Base-by-base conservation (phyloP, 2,888 invertebrate species). In the Eugnorisma glareosa region DNA sequence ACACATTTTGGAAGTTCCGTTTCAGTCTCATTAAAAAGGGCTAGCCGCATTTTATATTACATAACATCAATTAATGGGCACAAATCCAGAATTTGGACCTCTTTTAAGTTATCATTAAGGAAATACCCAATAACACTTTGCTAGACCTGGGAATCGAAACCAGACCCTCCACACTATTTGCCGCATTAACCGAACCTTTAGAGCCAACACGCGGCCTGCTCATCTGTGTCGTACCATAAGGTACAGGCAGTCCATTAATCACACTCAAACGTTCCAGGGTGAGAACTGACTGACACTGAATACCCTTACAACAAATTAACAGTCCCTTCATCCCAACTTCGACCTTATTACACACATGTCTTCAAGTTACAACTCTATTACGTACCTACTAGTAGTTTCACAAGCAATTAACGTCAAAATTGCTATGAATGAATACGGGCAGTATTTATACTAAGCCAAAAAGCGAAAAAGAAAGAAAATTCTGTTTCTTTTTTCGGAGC, bases 271-370 rank as follows among this genome's bases (percentile, higher is more conserved):
- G 43, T n/a, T n/a, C n/a, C 13, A 35, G 18, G 31, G n/a, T 5
- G 68, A 11, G 8, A 70, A 35, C 10, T 35, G n/a, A 21, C 43
- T 70, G n/a, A 15, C 43, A 72, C 4, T 37, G 21, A 15, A 35
- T 73, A 51, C 40, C 13, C 40, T 31, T 31, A 24, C 18, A 40
- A 40, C 73, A 40, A 73, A 54, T 69, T 35, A 45, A 35, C 45
- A 45, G 45, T 35, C 43, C n/a, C n/a, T 37, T 40, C 40, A 64
- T 3, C n/a, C n/a, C 15, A n/a, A 40, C n/a, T 54, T n/a, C 31
- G 31, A 31, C 15, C 37, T 24, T 73, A 43, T 57, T 35, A 69
- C 69, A 74, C n/a, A 35, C 43, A 40, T 54, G 43, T 45, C 18
- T 28, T 64, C 24, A 10, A 31, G 35, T 48, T 15, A 48, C 35